Percentiles rank a stretch among this genome's conserved stretches.
phyloP scores from a whole-genome alignment of 2,888 invertebrate genomes.

The Melanchra persicariae region DNA sequence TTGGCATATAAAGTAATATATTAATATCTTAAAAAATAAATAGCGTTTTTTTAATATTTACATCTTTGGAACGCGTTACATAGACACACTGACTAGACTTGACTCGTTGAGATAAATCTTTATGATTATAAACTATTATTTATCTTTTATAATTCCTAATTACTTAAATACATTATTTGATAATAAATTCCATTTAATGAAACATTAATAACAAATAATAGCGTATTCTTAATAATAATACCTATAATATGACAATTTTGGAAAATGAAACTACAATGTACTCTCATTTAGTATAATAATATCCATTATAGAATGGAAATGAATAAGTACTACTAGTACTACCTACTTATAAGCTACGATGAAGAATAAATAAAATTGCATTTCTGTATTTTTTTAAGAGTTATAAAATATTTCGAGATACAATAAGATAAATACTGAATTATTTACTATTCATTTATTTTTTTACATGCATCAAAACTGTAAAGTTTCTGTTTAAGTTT shows the following conservation, averaged over 20 bases:
- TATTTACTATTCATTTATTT: neutral
- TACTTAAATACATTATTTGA: slow-evolving; percentile 44
- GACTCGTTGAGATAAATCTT: slow-evolving; percentile 76
- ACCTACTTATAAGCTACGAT: neutral
- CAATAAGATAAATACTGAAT: neutral
- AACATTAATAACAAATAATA: slow-evolving; percentile 44
- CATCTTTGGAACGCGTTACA: slow-evolving; percentile 90
- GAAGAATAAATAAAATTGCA: neutral
- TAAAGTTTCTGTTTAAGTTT: too few relatives aligned
- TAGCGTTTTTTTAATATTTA: slow-evolving; percentile 87
- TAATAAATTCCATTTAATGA: slow-evolving; percentile 61
- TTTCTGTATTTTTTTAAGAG: neutral
- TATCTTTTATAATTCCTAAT: slow-evolving; percentile 36
- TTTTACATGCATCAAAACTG: neutral
- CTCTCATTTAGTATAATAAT: neutral
- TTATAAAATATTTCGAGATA: neutral
- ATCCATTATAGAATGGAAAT: neutral
- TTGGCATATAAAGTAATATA: slow-evolving; percentile 24
- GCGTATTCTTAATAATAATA: slow-evolving; percentile 25
- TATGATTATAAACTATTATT: slow-evolving; percentile 58
- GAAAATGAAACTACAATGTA: neutral
- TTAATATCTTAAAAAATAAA: slow-evolving; percentile 62
- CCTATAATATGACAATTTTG: slow-evolving; percentile 7
- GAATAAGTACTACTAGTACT: too few relatives aligned
- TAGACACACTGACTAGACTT: slow-evolving; percentile 90